Base-by-base conservation (phyloP, 37 sponge, comb jelly and placozoan species). In the Eunapius fragilis region DNA sequence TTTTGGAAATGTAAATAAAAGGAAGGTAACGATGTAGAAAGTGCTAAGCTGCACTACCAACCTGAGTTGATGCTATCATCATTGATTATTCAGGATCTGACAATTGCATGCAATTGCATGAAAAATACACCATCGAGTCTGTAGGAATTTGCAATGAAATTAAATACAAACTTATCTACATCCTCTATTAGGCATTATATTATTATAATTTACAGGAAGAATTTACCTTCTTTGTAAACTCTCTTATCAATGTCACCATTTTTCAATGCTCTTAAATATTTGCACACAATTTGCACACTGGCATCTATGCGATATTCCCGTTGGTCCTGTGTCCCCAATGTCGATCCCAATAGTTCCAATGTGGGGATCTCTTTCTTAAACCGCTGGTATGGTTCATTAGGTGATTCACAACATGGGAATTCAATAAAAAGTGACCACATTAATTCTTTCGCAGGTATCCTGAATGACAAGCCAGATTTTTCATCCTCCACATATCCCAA, bases 281-380 rank as follows among this genome's bases (percentile, higher is more conserved):
- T 94, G 84, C 94, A 94, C 30, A 94, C 94, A 37, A 90, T 68
- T 72, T 93, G 94, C 0, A 93, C 88, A 58, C 82, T 84, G 1
- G 67, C 6, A 3, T 58, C 17, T 11, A 10, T 11, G 17, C 58
- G 17, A 17, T 58, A 58, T 2, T 58, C 14, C 19, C 14, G 14
- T 58, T 58, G 58, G 1, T 58, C 58, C 7, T 58, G 32, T 13
- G 0, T 23, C 14, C 0, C 14, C 7, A 73, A 73, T 73, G 12
- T 1, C 4, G 31, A 34, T 73, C 74, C 32, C 13, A 33, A 73
- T 22, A 31, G 22, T 73, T 73, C 31, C 32, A 73, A 34, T 24
- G 31, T 73, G 1, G 32, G 31, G 74, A 33, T 33, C 31, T 33
- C 74, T 73, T 34, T 34, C 23, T 34, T 73, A 17, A 31, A 73